Percentiles rank a stretch among this genome's conserved stretches.
Conservation (phyloP, 2,113 vertebrate species). For the Montifringilla adamsi region DNA sequence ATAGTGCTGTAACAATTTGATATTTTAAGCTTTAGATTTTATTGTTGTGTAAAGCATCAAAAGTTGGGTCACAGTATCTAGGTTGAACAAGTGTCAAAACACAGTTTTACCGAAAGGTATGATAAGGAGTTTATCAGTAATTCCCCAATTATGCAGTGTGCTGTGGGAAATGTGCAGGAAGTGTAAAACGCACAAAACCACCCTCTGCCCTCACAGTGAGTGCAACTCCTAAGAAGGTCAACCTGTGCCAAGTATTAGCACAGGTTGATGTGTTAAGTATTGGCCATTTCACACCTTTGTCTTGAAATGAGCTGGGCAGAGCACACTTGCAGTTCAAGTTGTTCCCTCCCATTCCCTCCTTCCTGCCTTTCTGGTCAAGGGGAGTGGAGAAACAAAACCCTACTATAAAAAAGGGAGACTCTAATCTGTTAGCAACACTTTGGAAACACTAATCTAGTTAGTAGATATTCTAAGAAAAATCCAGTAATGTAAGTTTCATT, state of each 20-base stretch:
- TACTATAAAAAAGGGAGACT: neutral
- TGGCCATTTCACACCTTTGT: neutral
- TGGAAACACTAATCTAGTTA: neutral
- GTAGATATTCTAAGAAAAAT: neutral
- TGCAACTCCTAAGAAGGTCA: neutral
- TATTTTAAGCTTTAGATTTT: neutral
- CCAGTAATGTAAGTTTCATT: neutral
- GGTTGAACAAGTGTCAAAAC: neutral
- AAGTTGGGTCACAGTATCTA: neutral
- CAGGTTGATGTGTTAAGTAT: neutral
- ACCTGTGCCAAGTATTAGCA: neutral
- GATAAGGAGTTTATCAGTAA: neutral
- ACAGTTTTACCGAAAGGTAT: neutral
- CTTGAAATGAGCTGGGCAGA: neutral
- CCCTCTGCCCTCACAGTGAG: neutral
- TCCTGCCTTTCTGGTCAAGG: fast-evolving
- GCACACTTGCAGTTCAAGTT: neutral
- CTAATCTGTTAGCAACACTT: neutral
- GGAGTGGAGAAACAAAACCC: neutral
- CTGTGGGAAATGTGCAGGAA: neutral
- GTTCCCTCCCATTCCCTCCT: neutral
- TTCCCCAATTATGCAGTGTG: neutral
- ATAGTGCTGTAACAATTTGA: neutral
- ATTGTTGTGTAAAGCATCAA: neutral
- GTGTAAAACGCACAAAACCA: neutral